phyloP scores from a whole-genome alignment of 1,140 invertebrate species.

The Lepidurus arcticus region DNA sequence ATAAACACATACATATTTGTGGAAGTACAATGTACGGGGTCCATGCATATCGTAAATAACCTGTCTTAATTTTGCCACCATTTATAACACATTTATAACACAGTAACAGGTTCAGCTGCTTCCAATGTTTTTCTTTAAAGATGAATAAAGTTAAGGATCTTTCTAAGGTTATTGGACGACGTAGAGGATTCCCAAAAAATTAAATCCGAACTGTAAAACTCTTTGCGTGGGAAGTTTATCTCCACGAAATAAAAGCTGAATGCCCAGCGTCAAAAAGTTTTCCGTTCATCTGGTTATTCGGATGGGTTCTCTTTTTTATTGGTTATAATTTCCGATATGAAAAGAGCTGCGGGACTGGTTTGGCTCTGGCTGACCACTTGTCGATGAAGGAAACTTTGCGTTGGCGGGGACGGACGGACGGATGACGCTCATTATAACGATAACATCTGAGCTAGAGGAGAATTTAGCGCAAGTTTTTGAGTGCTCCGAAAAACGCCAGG shows the following conservation, averaged over 20 bases:
- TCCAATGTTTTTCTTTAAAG: too few species aligned
- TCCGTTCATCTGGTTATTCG: background rate
- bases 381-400: conserved; percentile 11
- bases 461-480: conserved; percentile 15
- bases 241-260: background rate
- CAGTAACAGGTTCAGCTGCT: too few species aligned
- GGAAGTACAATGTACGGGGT: too few species aligned
- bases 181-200: too few species aligned
- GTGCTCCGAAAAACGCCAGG: conserved; percentile 17
- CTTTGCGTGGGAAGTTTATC: background rate
- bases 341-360: background rate
- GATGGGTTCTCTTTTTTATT: conserved; percentile 11
- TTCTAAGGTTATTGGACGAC: too few species aligned
- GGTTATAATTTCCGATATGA: conserved; percentile 22
- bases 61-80: background rate
- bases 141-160: too few species aligned
- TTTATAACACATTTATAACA: background rate
- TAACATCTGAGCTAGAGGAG: conserved; percentile 12
- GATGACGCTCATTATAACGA: conserved; percentile 21
- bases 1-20: too few species aligned
- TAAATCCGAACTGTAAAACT: too few species aligned
- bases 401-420: conserved; percentile 14
- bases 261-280: background rate
- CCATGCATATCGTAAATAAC: background rate
- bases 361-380: conserved; percentile 9